Conservation (phyloP, 2,797 vertebrate genomes). For the Euphonia xanthogaster region DNA sequence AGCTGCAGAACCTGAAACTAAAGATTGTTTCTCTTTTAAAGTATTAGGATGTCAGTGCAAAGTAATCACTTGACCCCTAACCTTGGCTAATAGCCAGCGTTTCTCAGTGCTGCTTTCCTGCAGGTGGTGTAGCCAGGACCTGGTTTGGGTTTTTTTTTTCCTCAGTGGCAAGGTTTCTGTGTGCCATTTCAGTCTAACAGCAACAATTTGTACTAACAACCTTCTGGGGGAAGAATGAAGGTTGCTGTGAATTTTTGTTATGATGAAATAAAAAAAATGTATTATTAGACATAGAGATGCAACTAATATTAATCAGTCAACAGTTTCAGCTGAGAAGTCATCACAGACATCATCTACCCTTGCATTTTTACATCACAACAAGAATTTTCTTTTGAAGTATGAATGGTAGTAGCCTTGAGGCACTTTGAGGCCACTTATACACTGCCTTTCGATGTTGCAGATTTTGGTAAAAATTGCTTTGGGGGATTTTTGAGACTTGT, state of each 20-base stretch:
- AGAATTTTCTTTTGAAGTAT: not conserved
- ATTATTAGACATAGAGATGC: not conserved
- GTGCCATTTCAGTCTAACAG: not conserved
- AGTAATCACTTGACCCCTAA: not conserved
- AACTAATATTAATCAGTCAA: not conserved
- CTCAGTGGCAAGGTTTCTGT: not conserved
- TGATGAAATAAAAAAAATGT: not conserved
- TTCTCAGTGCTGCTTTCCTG: not conserved
- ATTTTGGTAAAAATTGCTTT: not conserved
- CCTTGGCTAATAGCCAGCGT: not conserved
- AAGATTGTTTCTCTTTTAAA: constrained; percentile 33
- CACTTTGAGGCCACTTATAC: not conserved
- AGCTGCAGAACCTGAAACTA: constrained; percentile 1
- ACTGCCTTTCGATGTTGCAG: not conserved
- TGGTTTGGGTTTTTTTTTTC: not conserved
- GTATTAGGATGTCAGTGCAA: not conserved
- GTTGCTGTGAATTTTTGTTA: not conserved
- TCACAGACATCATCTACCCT: not conserved
- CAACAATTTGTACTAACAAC: not conserved
- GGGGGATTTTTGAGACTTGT: not conserved
- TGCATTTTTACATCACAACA: not conserved
- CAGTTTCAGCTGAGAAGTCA: not conserved
- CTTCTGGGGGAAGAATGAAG: not conserved
- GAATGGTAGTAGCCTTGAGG: not conserved
- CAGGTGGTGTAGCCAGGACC: not conserved